phyloP scores from a whole-genome alignment of 2,888 invertebrate species.

The Oscheius sp. region DNA sequence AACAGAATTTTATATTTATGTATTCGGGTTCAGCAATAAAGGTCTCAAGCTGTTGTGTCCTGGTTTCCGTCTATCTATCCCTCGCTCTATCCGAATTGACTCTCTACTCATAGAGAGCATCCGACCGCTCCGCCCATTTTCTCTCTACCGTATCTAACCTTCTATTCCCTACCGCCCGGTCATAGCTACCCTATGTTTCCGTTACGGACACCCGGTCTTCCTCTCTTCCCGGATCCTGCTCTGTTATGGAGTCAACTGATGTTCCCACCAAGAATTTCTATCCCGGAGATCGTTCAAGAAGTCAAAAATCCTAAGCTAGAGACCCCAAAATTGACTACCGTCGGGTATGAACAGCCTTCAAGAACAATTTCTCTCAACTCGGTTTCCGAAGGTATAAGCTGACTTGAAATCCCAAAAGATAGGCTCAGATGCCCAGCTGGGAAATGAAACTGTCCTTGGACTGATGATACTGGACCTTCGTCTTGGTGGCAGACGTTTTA shows the following conservation, averaged over 20 bases:
- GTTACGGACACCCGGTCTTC: conserved; percentile 19
- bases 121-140: background rate
- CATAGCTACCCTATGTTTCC: conserved; percentile 33
- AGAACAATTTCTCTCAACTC: conserved; percentile 8
- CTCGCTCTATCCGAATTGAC: no score
- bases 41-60: conserved; percentile 22
- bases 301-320: background rate
- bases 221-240: conserved; percentile 24
- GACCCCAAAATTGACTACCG: conserved; percentile 6
- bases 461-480: conserved; percentile 32
- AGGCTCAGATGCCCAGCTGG: background rate
- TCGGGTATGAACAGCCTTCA: conserved; percentile 23
- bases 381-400: conserved; percentile 11
- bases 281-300: background rate
- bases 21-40: conserved; percentile 29
- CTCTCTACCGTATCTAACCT: conserved; percentile 8
- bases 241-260: conserved; percentile 31
- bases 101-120: no score
- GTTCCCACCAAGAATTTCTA: conserved; percentile 14
- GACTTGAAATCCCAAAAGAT: background rate
- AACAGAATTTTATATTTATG: conserved; percentile 7
- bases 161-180: background rate
- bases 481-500: conserved; percentile 19
- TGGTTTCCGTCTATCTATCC: no score
- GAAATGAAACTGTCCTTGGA: conserved; percentile 19